Evolutionary conservation across 1,140 invertebrate genomes (phyloP), one percentile per base, ranked within the genome.

Genomic region (Oryctes rhinoceros): DNA sequence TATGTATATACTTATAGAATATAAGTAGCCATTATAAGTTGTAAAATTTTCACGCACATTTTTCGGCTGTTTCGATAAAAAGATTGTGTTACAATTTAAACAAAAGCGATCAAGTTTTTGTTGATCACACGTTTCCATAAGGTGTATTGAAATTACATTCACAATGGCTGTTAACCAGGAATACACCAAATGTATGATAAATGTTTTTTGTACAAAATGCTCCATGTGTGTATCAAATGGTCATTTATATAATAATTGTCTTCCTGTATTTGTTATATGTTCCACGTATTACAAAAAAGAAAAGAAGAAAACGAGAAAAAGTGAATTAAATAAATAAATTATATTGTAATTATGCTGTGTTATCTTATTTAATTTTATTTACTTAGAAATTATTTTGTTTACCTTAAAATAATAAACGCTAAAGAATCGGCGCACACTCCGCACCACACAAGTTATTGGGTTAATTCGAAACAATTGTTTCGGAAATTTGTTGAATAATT

Each of bases 251-350:
- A 59, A 53, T 53, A 53, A 30, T 30, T 30, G 53, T 59, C 53
- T 59, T 59, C 53, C 53, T n/a, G 53, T n/a, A 59, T 59, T 59
- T 59, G 18, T 59, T 59, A 18, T 59, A 59, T 59, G 53, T 59
- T 59, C 20, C 53, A 59, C 53, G 6, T 59, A 59, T 59, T n/a
- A n/a, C 15, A 59, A 15, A 59, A 18, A 4, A 59, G n/a, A 59
- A 59, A 15, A 59, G n/a, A 59, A 59, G 53, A 15, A 18, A 15
- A 59, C 24, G 24, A 30, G 24, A 59, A 6, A 59, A 59, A 18
- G n/a, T 18, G 53, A 59, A 59, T n/a, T 1, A 18, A 59, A 59
- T 18, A 59, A 59, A 59, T 59, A 59, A 59, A 59, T 18, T 30
- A 59, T 59, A 59, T 59, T 59, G n/a, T 18, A 59, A n/a, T 59